Conservation (phyloP, 2,888 invertebrate genomes). For the Cephus runcator region DNA sequence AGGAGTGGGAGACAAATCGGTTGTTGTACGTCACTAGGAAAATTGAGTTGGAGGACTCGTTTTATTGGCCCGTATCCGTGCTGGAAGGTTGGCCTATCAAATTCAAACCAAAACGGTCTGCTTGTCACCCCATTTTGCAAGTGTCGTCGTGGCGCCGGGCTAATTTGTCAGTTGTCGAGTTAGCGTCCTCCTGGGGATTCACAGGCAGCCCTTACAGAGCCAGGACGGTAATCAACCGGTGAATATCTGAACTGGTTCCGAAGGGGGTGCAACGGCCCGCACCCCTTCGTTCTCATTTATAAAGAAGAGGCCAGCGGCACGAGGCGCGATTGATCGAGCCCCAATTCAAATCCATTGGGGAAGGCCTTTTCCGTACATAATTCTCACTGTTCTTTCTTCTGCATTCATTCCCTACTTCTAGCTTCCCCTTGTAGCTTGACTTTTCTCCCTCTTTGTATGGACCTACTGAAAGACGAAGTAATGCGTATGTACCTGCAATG, state of each 20-base stretch:
- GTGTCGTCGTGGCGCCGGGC: conserved; percentile 64
- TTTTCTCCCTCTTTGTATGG: background rate
- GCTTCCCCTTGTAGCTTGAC: background rate
- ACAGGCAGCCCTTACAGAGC: conserved; percentile 25
- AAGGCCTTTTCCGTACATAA: background rate
- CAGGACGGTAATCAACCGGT: conserved; percentile 62
- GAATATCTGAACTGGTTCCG: conserved; percentile 62
- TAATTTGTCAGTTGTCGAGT: conserved; percentile 67
- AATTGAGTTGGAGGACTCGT: conserved; percentile 30
- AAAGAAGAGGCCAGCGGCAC: conserved; percentile 53
- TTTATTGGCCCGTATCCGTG: background rate
- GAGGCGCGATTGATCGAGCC: conserved; percentile 57
- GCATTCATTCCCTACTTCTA: conserved; percentile 13
- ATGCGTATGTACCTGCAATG: background rate
- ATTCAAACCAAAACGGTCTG: conserved; percentile 50
- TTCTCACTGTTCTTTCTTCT: conserved; percentile 7
- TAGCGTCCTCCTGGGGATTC: conserved; percentile 62
- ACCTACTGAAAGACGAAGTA: background rate
- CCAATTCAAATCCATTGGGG: conserved; percentile 16
- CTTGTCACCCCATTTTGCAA: conserved; percentile 65
- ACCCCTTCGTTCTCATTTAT: conserved; percentile 56
- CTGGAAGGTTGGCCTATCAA: conserved; percentile 31
- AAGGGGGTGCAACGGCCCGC: conserved; percentile 35
- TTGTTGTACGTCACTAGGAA: conserved; percentile 27
- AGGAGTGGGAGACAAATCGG: conserved; percentile 24